These are phyloP conservation scores for Dissostichus mawsoni DNA, from an alignment of 2,113 vertebrate genomes.

Conservation along the genomic window DNA sequence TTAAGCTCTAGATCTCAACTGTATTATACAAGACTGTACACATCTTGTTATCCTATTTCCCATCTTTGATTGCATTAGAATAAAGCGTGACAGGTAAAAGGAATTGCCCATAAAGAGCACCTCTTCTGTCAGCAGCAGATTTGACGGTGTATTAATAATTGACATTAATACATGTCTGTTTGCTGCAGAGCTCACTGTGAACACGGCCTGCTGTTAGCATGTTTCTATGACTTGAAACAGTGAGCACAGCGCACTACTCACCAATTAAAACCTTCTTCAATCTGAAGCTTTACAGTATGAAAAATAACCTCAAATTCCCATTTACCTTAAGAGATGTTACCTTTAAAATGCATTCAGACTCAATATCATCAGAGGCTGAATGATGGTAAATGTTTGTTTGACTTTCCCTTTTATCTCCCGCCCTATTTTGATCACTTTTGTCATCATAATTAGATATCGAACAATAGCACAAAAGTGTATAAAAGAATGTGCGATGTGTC, in stretches of 20 bases:
- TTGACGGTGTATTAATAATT: slow-evolving; percentile 73
- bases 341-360: slow-evolving; percentile 28
- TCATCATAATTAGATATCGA: slow-evolving; percentile 77
- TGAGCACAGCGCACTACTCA: slow-evolving; percentile 72
- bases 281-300: slow-evolving; percentile 78
- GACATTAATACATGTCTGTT: slow-evolving; percentile 75
- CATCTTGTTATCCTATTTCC: background rate
- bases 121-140: slow-evolving; percentile 66
- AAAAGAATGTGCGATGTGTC: slow-evolving; percentile 49
- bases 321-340: slow-evolving; percentile 33
- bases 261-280: slow-evolving; percentile 83
- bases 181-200: slow-evolving; percentile 54
- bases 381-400: slow-evolving; percentile 8
- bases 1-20: too few species aligned
- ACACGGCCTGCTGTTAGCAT: slow-evolving; percentile 74
- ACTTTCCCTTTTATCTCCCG: background rate
- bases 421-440: slow-evolving; percentile 44
- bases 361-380: slow-evolving; percentile 8
- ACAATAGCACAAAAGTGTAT: slow-evolving; percentile 11
- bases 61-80: background rate
- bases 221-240: slow-evolving; percentile 61
- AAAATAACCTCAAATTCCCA: slow-evolving; percentile 65
- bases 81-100: slow-evolving; percentile 36
- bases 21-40: too few species aligned
- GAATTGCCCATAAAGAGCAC: slow-evolving; percentile 31